Percentiles rank a stretch among this genome's conserved stretches.
Evolutionary conservation across 2,888 invertebrate species (phyloP).

Genomic region (Drosophila parthenogenetica): DNA sequence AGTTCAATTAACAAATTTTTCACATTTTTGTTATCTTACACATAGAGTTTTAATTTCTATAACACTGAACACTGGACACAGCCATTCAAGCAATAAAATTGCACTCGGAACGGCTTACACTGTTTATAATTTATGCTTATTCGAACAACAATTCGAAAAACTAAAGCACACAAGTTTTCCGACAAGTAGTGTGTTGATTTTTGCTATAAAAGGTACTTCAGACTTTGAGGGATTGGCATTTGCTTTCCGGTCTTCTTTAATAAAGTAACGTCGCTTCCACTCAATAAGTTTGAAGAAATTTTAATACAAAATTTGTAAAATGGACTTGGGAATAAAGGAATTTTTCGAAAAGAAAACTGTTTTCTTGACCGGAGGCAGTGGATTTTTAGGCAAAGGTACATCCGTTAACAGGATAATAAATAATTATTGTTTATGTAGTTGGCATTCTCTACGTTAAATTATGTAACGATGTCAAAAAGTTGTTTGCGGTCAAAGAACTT

Average conservation of each 20-base stretch:
- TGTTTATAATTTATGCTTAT: too few relatives aligned
- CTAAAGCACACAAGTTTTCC: background rate
- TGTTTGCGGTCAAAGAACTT: background rate
- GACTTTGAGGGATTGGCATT: background rate
- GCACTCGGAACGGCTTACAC: too few relatives aligned
- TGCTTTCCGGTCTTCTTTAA: background rate
- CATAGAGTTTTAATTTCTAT: too few relatives aligned
- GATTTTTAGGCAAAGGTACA: conserved; percentile 84
- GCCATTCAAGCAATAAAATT: too few relatives aligned
- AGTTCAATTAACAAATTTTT: too few relatives aligned
- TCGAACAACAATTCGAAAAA: background rate
- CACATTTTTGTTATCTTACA: too few relatives aligned
- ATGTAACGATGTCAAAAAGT: background rate
- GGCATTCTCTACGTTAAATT: too few relatives aligned
- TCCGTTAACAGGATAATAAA: too few relatives aligned
- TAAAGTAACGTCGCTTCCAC: background rate
- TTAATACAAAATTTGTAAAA: conserved; percentile 14
- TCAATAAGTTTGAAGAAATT: background rate
- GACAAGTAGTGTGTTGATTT: background rate
- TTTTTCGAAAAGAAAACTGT: conserved; percentile 87
- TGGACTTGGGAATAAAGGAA: conserved; percentile 84
- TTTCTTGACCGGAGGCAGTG: conserved; percentile 88
- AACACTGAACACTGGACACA: too few relatives aligned
- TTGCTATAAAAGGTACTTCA: conserved; percentile 21
- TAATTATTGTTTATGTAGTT: too few relatives aligned